Base-by-base conservation (phyloP, 35 echinoderm and acorn worm genomes). In the Holothuria glaberrima region DNA sequence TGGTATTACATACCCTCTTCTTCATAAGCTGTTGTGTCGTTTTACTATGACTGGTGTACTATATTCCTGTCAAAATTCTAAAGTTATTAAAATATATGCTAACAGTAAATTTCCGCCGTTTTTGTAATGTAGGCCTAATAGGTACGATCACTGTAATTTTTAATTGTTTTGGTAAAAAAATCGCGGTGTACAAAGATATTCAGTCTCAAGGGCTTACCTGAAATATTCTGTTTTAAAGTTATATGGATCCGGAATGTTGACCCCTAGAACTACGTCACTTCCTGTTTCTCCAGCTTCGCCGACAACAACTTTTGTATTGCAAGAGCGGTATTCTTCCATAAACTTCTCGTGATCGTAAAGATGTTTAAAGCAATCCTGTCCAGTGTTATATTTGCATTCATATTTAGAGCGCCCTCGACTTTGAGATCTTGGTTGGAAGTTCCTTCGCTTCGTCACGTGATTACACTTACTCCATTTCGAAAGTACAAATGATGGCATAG, bases 211-310 rank as follows among this genome's bases (percentile, higher is more conserved):
- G 19, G n/a, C 73, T 78, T 50, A 78, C 74, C 26, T 78, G 74
- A 78, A 78, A 48, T 78, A 54, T 78, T 78, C 74, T 6, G 74
- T 78, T 33, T 22, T 78, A 14, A 78, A 78, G 74, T 25, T 48
- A 50, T 78, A 78, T 22, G 74, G 74, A 78, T 78, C 74, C 12
- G 74, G 74, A 78, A 50, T 33, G 33, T 78, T 78, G n/a, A 78
- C 41, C n/a, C 74, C 74, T 48, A 78, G 44, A 16, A 28, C 17
- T 5, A 78, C 36, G 20, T 78, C 46, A 78, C 74, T 12, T 27
- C 50, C 38, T 3, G 71, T 21, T 34, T 75, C 18, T 48, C 74
- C 74, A 5, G 14, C 36, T n/a, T 48, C 44, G 9, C 29, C 25
- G 24, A 50, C 13, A 19, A 48, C 20, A 9, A 35, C 13, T 78